Evolutionary conservation across 2,888 invertebrate species (phyloP).

Genomic region (Neelides folsomi): DNA sequence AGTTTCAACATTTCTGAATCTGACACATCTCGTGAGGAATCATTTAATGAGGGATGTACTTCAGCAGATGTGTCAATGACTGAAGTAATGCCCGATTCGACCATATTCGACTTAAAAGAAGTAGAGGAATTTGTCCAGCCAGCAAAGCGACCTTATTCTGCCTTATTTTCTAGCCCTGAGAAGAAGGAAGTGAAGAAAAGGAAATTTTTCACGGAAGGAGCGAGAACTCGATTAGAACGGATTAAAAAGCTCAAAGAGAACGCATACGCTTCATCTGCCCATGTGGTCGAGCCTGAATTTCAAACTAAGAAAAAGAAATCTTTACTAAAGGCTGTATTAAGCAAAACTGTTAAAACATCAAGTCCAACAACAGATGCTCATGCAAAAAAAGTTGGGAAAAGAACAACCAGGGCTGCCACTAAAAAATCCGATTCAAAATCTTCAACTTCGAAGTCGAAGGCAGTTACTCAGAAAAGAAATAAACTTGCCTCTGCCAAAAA

Average conservation of each 20-base stretch:
- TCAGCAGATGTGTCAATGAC: too few relatives aligned
- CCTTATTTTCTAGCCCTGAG: slow-evolving; percentile 16
- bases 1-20: background rate
- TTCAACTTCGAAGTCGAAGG: too few relatives aligned
- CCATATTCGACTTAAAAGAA: background rate
- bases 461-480: too few relatives aligned
- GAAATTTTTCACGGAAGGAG: slow-evolving; percentile 22
- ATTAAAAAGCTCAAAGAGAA: background rate
- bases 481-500: too few relatives aligned
- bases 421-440: too few relatives aligned
- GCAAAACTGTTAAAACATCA: too few relatives aligned
- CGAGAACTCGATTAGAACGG: background rate
- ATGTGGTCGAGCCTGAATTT: too few relatives aligned
- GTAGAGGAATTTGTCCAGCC: background rate
- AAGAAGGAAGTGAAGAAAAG: slow-evolving; percentile 11
- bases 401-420: too few relatives aligned
- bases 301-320: background rate
- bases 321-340: slow-evolving; percentile 1
- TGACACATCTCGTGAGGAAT: background rate
- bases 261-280: background rate
- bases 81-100: too few relatives aligned
- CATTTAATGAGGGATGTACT: too few relatives aligned
- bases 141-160: background rate
- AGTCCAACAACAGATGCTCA: too few relatives aligned
- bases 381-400: too few relatives aligned